phyloP scores from a whole-genome alignment of 2,888 invertebrate genomes.

The Pseudolycoriella hygida region DNA sequence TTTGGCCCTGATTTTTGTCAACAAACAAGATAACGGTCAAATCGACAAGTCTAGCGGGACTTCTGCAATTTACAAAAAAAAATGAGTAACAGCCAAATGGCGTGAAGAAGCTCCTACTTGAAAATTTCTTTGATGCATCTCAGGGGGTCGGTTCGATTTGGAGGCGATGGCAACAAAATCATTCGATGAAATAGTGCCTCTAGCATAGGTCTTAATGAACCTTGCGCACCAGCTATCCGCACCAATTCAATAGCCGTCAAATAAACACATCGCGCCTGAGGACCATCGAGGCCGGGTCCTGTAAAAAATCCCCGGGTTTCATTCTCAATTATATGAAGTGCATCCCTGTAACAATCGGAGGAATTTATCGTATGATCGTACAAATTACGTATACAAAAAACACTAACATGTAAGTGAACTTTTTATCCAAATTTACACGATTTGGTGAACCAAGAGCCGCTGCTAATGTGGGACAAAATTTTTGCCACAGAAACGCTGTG shows the following conservation, averaged over 20 bases:
- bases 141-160: slow-evolving; percentile 70
- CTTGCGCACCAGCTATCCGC: slow-evolving; percentile 70
- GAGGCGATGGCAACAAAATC: slow-evolving; percentile 71
- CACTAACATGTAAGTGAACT: slow-evolving; percentile 47
- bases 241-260: slow-evolving; percentile 74
- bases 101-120: slow-evolving; percentile 24
- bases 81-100: too few relatives aligned
- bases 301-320: slow-evolving; percentile 29
- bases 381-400: background rate
- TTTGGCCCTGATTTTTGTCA: slow-evolving; percentile 44
- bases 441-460: slow-evolving; percentile 77
- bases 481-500: slow-evolving; percentile 80
- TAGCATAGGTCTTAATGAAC: slow-evolving; percentile 73
- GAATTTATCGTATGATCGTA: background rate
- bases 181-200: slow-evolving; percentile 89
- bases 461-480: slow-evolving; percentile 77
- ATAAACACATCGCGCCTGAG: slow-evolving; percentile 79
- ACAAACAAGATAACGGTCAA: slow-evolving; percentile 40
- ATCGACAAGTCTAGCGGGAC: slow-evolving; percentile 64
- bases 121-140: slow-evolving; percentile 67
- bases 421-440: slow-evolving; percentile 46
- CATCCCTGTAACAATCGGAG: slow-evolving; percentile 21
- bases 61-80: slow-evolving; percentile 13
- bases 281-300: slow-evolving; percentile 45
- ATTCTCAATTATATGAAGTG: slow-evolving; percentile 28